Conservation (phyloP, 2,113 vertebrate species). For the Uropsilus gracilis region DNA sequence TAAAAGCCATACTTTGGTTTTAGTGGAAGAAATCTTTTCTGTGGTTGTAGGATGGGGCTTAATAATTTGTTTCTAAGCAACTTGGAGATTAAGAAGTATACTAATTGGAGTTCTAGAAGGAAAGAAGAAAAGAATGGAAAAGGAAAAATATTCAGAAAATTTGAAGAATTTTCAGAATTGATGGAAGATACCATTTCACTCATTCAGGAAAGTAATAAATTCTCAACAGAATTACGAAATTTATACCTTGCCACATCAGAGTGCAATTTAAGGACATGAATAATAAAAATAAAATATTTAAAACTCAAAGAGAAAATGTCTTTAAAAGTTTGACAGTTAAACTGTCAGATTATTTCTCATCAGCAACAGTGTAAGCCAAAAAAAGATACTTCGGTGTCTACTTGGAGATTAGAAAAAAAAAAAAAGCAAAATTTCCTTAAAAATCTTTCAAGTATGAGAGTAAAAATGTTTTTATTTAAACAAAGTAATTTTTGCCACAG, state of each 20-base stretch:
- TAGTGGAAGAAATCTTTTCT: background rate
- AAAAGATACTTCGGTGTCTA: background rate
- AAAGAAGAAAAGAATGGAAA: background rate
- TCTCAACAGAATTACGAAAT: background rate
- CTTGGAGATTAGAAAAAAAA: too few relatives aligned
- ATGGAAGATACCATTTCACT: background rate
- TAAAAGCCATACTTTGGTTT: background rate
- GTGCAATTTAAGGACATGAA: background rate
- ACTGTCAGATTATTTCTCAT: background rate
- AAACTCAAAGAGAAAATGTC: background rate
- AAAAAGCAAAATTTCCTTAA: background rate
- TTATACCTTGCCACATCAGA: background rate
- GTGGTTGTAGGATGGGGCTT: background rate
- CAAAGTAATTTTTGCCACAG: background rate
- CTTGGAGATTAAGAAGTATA: background rate
- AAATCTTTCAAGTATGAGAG: background rate
- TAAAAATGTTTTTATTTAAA: background rate
- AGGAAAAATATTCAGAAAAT: background rate
- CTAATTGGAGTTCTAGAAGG: background rate
- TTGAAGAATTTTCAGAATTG: background rate
- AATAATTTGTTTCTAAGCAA: background rate
- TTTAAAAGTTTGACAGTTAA: background rate
- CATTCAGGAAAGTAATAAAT: background rate
- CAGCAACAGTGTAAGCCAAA: background rate
- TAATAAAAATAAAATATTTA: background rate